Evolutionary conservation across 2,888 invertebrate species (phyloP).

Genomic region (Sphaeridia pumilis): DNA sequence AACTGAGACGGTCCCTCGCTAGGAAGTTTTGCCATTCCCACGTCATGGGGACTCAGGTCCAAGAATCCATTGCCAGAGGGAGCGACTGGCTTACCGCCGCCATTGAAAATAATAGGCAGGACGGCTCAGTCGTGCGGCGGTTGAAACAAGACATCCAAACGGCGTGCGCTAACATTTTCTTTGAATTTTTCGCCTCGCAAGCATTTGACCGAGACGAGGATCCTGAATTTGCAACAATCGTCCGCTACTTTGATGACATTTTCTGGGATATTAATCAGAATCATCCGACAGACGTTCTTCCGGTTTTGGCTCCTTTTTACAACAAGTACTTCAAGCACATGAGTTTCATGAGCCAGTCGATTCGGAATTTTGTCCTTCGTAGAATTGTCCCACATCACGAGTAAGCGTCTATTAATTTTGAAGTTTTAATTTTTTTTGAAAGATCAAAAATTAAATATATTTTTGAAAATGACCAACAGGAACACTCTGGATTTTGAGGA

Average conservation of each 20-base stretch:
- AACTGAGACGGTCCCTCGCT: constrained; percentile 62
- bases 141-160: constrained; percentile 60
- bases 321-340: constrained; percentile 54
- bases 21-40: constrained; percentile 53
- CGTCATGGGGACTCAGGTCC: constrained; percentile 26
- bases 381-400: constrained; percentile 49
- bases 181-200: constrained; percentile 72
- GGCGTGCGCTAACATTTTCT: constrained; percentile 73
- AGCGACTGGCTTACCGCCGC: constrained; percentile 16
- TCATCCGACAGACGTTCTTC: constrained; percentile 73
- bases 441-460: background rate
- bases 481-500: constrained; percentile 35
- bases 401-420: constrained; percentile 27
- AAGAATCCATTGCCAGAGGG: constrained; percentile 20
- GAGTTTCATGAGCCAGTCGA: constrained; percentile 55
- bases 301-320: constrained; percentile 66
- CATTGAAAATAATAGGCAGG: constrained; percentile 12
- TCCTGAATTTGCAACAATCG: constrained; percentile 53
- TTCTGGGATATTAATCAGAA: constrained; percentile 88
- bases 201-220: constrained; percentile 59
- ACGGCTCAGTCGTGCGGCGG: constrained; percentile 37
- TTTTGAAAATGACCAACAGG: constrained; percentile 10
- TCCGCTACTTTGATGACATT: constrained; percentile 67
- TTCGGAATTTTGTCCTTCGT: constrained; percentile 60
- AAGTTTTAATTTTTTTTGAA: background rate